Evolutionary conservation across 2,797 vertebrate species (phyloP).

Genomic region (Pipistrellus pipistrellus): DNA sequence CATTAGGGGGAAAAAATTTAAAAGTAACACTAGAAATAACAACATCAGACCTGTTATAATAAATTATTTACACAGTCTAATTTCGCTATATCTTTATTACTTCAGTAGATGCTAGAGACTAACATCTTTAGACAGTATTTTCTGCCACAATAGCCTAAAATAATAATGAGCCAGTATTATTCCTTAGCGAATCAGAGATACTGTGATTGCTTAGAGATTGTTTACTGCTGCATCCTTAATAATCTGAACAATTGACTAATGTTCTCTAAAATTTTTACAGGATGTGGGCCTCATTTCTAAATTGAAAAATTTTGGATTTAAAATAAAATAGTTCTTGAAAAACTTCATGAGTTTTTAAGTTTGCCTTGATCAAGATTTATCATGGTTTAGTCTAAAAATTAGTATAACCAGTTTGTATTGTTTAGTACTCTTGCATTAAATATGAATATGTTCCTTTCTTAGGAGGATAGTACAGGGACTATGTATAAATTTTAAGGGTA

Average conservation of each 20-base stretch:
- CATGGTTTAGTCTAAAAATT: conserved; percentile 40
- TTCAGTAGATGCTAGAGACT: conserved; percentile 57
- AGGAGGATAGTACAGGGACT: not conserved
- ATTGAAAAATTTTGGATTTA: conserved; percentile 47
- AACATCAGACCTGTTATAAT: conserved; percentile 52
- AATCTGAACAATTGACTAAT: not conserved
- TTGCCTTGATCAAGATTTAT: not conserved
- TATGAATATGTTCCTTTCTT: not conserved
- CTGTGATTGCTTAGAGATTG: not conserved
- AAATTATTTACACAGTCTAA: conserved; percentile 74
- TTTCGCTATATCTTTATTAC: conserved; percentile 74
- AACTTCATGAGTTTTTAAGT: conserved; percentile 11
- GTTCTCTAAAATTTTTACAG: not conserved
- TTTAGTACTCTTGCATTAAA: not conserved
- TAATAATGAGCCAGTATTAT: conserved; percentile 49
- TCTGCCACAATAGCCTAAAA: conserved; percentile 52
- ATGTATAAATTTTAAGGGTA: not conserved
- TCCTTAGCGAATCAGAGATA: conserved; percentile 54
- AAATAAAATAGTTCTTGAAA: conserved; percentile 49
- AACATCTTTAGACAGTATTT: conserved; percentile 71
- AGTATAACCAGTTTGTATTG: conserved; percentile 1
- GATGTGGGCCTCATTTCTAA: not conserved
- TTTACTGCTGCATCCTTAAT: not conserved
- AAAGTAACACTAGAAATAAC: conserved; percentile 68
- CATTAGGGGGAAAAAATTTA: conserved; percentile 22